These are phyloP conservation scores for Idaea dimidiata DNA, from an alignment of 2,888 invertebrate species.

Conservation along the genomic window DNA sequence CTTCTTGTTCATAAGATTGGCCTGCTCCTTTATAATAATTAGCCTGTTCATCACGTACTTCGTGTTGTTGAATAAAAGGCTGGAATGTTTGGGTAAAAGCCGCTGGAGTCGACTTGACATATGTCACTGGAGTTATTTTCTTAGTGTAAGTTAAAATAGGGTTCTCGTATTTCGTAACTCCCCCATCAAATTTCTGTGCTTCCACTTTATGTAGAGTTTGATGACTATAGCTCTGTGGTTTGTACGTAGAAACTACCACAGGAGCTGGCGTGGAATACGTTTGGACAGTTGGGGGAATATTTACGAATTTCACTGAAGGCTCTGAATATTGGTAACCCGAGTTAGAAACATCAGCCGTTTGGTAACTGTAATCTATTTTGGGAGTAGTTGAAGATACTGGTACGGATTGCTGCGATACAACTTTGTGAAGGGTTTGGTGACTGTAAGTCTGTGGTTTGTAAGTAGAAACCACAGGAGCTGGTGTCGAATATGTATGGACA, in stretches of 20 bases:
- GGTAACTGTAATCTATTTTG: conserved; percentile 44
- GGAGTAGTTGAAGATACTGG: conserved; percentile 55
- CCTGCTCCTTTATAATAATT: conserved; percentile 46
- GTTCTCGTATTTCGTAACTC: conserved; percentile 51
- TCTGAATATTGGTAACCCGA: background rate
- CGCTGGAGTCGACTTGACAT: conserved; percentile 52
- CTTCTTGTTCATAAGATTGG: conserved; percentile 43
- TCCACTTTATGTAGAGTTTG: conserved; percentile 62
- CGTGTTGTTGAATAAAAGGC: conserved; percentile 54
- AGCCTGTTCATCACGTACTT: conserved; percentile 53
- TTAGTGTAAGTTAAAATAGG: conserved; percentile 58
- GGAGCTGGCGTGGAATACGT: conserved; percentile 52
- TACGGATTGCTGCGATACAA: conserved; percentile 46
- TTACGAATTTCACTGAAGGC: conserved; percentile 18
- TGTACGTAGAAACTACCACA: conserved; percentile 26
- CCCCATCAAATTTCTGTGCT: conserved; percentile 37
- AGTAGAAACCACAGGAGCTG: conserved; percentile 50
- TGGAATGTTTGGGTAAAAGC: conserved; percentile 57
- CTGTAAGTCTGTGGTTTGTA: conserved; percentile 59
- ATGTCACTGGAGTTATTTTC: conserved; percentile 51
- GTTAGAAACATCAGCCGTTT: conserved; percentile 36
- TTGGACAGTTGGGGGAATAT: conserved; percentile 44
- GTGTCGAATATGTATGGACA: conserved; percentile 47
- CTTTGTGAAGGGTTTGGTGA: conserved; percentile 62
- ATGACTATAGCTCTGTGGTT: conserved; percentile 45